Base-by-base conservation (phyloP, 1,140 invertebrate genomes). In the Brachionus paranguensis region DNA sequence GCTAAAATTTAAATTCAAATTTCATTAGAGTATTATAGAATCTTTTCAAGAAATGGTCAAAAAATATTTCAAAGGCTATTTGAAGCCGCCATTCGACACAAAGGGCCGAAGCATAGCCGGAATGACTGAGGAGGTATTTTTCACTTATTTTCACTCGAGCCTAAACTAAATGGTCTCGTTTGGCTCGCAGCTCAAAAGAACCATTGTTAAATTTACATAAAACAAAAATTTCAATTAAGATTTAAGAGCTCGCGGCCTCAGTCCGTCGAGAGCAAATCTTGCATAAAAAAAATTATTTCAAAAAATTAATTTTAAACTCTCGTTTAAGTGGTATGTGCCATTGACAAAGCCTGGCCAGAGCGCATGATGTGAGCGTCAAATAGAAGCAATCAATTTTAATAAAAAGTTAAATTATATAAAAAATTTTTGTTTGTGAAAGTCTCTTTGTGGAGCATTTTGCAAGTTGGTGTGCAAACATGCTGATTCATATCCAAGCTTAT, bases 11-110 rank as follows among this genome's bases (percentile, higher is more conserved):
- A 0, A 37, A 45, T 65, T 17, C 68, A 45, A 17, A 76, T 53
- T 53, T 47, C 5, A 50, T 29, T 29, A 86, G 85, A 84, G 84
- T 11, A 84, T 83, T 81, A 85, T 86, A 45, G 78, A 83, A 50
- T 86, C 85, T 33, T 86, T 86, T 85, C 86, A 86, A 79, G 83
- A 85, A 7, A 53, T 85, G 55, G 86, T 86, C 1, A 86, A 85
- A 70, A 84, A 85, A 76, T 84, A 86, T 83, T 86, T 84, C 53
- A 85, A 85, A 27, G 68, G 84, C 33, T 86, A 86, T 81, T 65
- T 86, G 17, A 86, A 86, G 53, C 86, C 86, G 27, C 86, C 86
- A 10, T 86, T 86, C 37, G 85, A 86, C 55, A 85, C 85, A 24
- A 79, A 85, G 43, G 85, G 83, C 17, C 81, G 86, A 84, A 45